Evolutionary conservation across 2,888 invertebrate species (phyloP), one percentile per base, ranked within the genome.

Genomic region (Pinctada fucata): DNA sequence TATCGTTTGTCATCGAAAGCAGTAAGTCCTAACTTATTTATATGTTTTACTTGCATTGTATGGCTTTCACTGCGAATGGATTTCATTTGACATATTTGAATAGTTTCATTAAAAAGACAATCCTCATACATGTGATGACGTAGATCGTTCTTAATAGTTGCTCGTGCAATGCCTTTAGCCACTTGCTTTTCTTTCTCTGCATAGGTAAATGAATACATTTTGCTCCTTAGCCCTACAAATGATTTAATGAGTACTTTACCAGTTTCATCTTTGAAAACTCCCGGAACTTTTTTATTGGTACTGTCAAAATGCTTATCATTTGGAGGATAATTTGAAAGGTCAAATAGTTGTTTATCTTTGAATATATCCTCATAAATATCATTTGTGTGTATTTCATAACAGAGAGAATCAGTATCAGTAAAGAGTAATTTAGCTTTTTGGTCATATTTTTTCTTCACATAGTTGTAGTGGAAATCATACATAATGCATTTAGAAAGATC

Each of bases 401-500:
- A 64, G 5, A 82, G 65, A 50, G 69, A 72, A 67, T 83, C 83
- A 6, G 83, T 81, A 63, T 83, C 83, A 0, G 78, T 81, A 73
- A 89, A 79, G 50, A 79, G 75, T 3, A 83, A 74, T 45, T 78
- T 72, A 0, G 73, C 70, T 2, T 10, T 73, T 3, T 77, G 8
- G 31, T 71, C 74, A 67, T 79, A 83, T 51, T 74, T 73, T 8
- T 51, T n/a, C 49, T 83, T 83, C 51, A 83, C 72, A 66, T 79
- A 70, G 78, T 89, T 86, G 78, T 91, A 92, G 76, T 83, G 79
- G 65, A 91, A 92, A 67, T 91, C 88, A 79, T 92, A 93, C 86
- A 93, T 90, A 45, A 89, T 82, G 2, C 79, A 78, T 87, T 93
- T 93, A 0, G 89, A 91, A 52, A 93, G 52, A 73, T 93, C 93